Percentiles rank a stretch among this genome's conserved stretches.
These are phyloP conservation scores for Antennarius maculatus DNA, from an alignment of 2,797 vertebrate genomes.

Conservation along the genomic window DNA sequence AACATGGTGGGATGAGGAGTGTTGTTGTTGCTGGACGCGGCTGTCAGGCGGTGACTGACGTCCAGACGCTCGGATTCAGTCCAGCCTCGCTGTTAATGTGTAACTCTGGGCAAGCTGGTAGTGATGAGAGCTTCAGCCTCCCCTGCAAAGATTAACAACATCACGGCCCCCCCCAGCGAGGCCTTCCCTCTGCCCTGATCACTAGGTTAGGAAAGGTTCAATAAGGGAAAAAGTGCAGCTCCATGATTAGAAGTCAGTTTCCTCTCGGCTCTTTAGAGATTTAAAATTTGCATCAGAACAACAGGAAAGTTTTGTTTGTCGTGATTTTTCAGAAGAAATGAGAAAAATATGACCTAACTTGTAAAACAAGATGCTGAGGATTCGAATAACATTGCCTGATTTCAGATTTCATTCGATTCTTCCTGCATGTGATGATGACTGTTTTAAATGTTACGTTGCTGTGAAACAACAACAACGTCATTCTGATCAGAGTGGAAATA, in stretches of 20 bases:
- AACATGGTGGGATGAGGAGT: not conserved
- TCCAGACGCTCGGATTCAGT: conserved; percentile 30
- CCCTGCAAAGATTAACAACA: conserved; percentile 14
- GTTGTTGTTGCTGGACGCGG: not conserved
- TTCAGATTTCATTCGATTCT: not conserved
- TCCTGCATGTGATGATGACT: not conserved
- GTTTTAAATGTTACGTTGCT: conserved; percentile 14
- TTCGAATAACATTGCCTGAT: not conserved
- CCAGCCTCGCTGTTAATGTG: conserved; percentile 63
- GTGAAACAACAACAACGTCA: not conserved
- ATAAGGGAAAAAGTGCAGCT: not conserved
- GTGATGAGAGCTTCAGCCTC: conserved; percentile 37
- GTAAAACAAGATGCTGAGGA: not conserved
- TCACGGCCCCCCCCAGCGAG: conserved; percentile 2
- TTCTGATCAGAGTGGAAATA: not conserved
- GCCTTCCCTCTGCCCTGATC: not conserved
- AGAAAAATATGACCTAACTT: not conserved
- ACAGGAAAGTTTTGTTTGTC: not conserved
- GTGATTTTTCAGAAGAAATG: not conserved
- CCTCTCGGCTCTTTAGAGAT: conserved; percentile 3
- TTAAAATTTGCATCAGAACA: not conserved
- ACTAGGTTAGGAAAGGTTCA: conserved; percentile 14
- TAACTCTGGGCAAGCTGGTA: conserved; percentile 67
- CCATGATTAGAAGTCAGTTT: not conserved
- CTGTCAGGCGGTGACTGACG: conserved; percentile 33